These are phyloP conservation scores for Drosophila nr. medialis DNA, from an alignment of 2,888 invertebrate genomes.

Conservation along the genomic window DNA sequence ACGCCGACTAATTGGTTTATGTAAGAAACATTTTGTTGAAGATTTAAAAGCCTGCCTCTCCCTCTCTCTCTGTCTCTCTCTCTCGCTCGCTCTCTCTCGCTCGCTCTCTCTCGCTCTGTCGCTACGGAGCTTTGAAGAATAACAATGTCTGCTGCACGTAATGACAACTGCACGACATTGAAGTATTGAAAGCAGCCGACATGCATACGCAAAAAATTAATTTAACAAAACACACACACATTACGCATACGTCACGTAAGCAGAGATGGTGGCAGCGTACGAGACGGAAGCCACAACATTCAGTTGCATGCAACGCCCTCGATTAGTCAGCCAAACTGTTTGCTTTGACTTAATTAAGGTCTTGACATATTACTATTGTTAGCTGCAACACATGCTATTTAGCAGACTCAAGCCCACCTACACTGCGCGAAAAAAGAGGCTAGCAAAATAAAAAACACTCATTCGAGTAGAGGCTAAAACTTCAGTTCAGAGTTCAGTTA, in stretches of 20 bases:
- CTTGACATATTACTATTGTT: conserved; percentile 45
- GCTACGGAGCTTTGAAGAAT: conserved; percentile 25
- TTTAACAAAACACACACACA: conserved; percentile 8
- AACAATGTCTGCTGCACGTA: conserved; percentile 45
- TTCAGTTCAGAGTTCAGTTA: neutral
- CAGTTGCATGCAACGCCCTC: conserved; percentile 60
- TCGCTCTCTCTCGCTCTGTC: neutral
- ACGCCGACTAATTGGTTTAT: conserved; percentile 68
- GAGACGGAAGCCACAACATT: conserved; percentile 31
- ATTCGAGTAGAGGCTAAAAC: too few relatives aligned
- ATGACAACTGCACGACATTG: conserved; percentile 65
- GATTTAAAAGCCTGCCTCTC: conserved; percentile 2
- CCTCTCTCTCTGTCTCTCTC: neutral
- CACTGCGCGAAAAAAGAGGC: neutral
- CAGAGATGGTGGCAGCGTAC: neutral
- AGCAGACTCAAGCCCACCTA: neutral
- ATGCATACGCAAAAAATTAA: conserved; percentile 53
- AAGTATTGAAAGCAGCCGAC: conserved; percentile 52
- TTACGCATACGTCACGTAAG: conserved; percentile 61
- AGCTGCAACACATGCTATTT: neutral
- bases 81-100: too few relatives aligned
- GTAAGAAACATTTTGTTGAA: conserved; percentile 60
- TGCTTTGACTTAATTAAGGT: conserved; percentile 57
- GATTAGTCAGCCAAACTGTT: conserved; percentile 48
- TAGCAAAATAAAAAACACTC: neutral